phyloP scores from a whole-genome alignment of 1,140 invertebrate species.

The Lutraria rhynchaena region DNA sequence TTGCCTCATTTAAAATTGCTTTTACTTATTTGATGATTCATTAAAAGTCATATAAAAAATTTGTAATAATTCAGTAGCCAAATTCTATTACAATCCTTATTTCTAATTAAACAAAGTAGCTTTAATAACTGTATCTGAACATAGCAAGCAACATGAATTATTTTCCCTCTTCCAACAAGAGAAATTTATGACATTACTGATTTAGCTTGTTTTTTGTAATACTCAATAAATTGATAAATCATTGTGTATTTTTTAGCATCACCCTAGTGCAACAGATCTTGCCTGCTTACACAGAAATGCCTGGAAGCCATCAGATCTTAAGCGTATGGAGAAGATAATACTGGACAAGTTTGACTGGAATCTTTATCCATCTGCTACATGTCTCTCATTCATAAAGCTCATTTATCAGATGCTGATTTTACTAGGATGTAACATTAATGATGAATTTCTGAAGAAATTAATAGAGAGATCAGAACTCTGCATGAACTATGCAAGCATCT shows the following conservation, averaged over 20 bases:
- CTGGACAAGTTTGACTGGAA: constrained; percentile 67
- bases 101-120: too few species aligned
- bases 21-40: too few species aligned
- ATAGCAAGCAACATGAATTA: too few species aligned
- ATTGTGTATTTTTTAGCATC: constrained; percentile 62
- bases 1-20: too few species aligned
- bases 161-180: too few species aligned
- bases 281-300: constrained; percentile 60
- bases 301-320: constrained; percentile 70
- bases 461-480: constrained; percentile 41
- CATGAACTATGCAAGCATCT: constrained; percentile 43
- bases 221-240: too few species aligned
- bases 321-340: constrained; percentile 68
- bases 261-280: constrained; percentile 62
- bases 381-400: constrained; percentile 38
- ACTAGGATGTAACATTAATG: neutral
- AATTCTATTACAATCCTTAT: too few species aligned
- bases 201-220: too few species aligned
- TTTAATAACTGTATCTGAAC: too few species aligned
- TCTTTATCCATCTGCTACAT: constrained; percentile 36
- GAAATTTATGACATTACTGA: too few species aligned
- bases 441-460: neutral
- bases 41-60: too few species aligned
- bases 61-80: too few species aligned
- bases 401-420: constrained; percentile 41